Base-by-base conservation (phyloP, 2,888 invertebrate species). In the Patella ulyssiponensis region DNA sequence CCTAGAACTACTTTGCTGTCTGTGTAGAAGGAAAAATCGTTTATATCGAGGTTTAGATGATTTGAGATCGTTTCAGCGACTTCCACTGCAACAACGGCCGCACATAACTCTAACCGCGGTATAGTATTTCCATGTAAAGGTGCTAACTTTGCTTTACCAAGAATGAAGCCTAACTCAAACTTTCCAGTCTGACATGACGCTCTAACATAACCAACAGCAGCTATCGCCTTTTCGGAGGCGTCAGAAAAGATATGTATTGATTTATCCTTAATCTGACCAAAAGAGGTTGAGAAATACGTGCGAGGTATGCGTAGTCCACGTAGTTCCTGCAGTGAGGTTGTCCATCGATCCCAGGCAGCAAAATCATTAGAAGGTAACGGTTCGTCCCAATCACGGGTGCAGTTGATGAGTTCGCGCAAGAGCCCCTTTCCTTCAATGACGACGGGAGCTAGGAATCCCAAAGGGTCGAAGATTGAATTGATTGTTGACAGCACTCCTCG, bases 201-300 rank as follows among this genome's bases (percentile, higher is more conserved):
- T n/a, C 64, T n/a, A 11, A 78, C 17, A 27, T 79, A 81, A 7
- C 69, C 74, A 1, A 74, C 78, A 7, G 77, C 76, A 15, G 79
- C 74, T 23, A 80, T 80, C 3, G 77, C 80, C n/a, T 76, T 76
- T 72, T 77, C 80, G 9, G 79, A 79, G 9, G 82, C 82, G 72
- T 82, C 81, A 12, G 74, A 73, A 74, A 79, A 82, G 11, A 79
- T 23, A 54, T 79, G 81, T 11, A 79, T 11, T 56, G 77, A 74
- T 20, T 17, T 51, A 7, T 33, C 17, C 14, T 12, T 17, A 14
- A 52, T 51, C 2, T 44, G 2, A 4, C 44, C 52, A 44, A 72
- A 33, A 4, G 53, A 69, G 9, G 53, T n/a, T 17, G 77, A 51
- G 15, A 71, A 51, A 64, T 73, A 76, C 12, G 64, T 77, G n/a